A percentile compares a stretch with the other conserved stretches of the same genome.
These are phyloP conservation scores for Apamea anceps DNA, from an alignment of 2,888 invertebrate species.

Conservation along the genomic window DNA sequence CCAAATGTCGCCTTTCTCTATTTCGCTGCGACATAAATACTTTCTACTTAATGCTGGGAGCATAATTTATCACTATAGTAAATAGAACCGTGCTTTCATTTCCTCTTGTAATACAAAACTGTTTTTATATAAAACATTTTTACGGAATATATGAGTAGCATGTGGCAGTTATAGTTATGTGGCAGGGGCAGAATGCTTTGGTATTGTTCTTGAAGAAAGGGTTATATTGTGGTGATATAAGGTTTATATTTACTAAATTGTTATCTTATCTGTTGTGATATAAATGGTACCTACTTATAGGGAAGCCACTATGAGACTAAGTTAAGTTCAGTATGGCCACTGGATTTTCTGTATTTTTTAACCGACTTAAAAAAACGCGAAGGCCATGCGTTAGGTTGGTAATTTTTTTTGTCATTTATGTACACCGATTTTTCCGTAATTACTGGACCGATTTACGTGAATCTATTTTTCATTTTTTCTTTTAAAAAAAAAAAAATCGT, in stretches of 20 bases:
- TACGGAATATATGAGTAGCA: slow-evolving; percentile 4
- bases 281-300: neutral
- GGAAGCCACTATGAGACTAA: neutral
- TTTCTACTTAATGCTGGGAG: slow-evolving; percentile 35
- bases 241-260: neutral
- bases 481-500: too few relatives aligned
- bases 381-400: too few relatives aligned
- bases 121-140: slow-evolving; percentile 35
- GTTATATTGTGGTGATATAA: neutral
- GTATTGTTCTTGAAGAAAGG: slow-evolving; percentile 15
- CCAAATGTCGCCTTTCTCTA: slow-evolving; percentile 1
- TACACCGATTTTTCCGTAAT: too few relatives aligned
- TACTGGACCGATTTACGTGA: too few relatives aligned
- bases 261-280: neutral
- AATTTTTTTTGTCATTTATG: too few relatives aligned
- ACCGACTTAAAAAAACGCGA: neutral
- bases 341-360: neutral
- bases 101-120: slow-evolving; percentile 37
- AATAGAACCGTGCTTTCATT: slow-evolving; percentile 39
- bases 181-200: slow-evolving; percentile 2
- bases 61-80: slow-evolving; percentile 53
- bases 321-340: neutral
- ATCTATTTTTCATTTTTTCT: too few relatives aligned
- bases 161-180: too few relatives aligned
- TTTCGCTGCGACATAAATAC: slow-evolving; percentile 26